These are phyloP conservation scores for Odontomachus brunneus DNA, from an alignment of 1,140 invertebrate genomes.

Conservation along the genomic window DNA sequence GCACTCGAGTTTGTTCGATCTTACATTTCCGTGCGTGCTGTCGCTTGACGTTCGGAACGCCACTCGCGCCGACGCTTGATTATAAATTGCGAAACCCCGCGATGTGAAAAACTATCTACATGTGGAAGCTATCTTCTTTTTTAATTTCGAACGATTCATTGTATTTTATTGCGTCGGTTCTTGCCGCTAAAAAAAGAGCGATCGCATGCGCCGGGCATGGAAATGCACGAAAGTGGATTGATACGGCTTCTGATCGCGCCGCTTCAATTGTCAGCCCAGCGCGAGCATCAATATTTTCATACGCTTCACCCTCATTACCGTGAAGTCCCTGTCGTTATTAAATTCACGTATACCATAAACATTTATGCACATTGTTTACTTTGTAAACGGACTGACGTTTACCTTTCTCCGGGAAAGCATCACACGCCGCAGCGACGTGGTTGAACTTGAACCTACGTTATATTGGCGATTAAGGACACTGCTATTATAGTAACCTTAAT, in stretches of 20 bases:
- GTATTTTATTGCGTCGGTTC: too few species aligned
- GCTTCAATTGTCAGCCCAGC: not conserved
- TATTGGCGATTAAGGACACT: slow-evolving; percentile 26
- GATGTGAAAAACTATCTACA: too few species aligned
- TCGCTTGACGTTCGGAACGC: too few species aligned
- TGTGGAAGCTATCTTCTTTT: too few species aligned
- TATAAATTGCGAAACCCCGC: too few species aligned
- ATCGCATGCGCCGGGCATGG: slow-evolving; percentile 2
- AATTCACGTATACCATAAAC: slow-evolving; percentile 61
- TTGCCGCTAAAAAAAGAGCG: not conserved
- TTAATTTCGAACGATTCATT: too few species aligned
- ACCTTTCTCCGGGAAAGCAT: slow-evolving; percentile 42
- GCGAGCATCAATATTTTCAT: slow-evolving; percentile 48
- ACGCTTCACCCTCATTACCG: slow-evolving; percentile 44
- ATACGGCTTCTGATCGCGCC: slow-evolving; percentile 7
- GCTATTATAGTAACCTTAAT: slow-evolving; percentile 38
- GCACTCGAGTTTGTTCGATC: not conserved
- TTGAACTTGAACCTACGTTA: slow-evolving; percentile 52
- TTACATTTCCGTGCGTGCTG: not conserved
- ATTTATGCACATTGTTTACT: slow-evolving; percentile 67
- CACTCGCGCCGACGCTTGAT: too few species aligned
- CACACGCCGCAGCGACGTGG: not conserved
- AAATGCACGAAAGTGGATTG: not conserved
- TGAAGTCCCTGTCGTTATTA: slow-evolving; percentile 44
- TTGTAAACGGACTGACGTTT: slow-evolving; percentile 54